These are phyloP conservation scores for Stenodera caucasica DNA, from an alignment of 2,888 invertebrate genomes.

Conservation along the genomic window DNA sequence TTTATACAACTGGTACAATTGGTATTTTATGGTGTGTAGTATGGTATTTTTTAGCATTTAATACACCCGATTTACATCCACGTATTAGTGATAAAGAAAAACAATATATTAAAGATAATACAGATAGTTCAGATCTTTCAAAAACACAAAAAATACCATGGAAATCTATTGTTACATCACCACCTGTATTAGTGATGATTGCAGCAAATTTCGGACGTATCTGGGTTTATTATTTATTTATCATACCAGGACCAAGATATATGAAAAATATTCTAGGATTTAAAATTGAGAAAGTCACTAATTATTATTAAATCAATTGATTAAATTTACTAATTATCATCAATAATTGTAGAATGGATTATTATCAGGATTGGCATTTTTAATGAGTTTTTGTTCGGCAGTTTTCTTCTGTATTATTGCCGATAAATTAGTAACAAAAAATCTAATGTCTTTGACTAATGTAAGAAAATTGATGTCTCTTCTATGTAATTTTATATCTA, in stretches of 20 bases:
- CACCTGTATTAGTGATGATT: slow-evolving; percentile 71
- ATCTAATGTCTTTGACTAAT: slow-evolving; percentile 64
- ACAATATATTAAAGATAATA: slow-evolving; percentile 66
- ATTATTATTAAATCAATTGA: slow-evolving; percentile 40
- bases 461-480: slow-evolving; percentile 71
- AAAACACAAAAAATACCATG: slow-evolving; percentile 64
- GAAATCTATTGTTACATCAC: slow-evolving; percentile 64
- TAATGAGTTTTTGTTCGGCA: slow-evolving; percentile 70
- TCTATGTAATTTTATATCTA: too few relatives aligned
- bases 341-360: slow-evolving; percentile 62
- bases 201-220: slow-evolving; percentile 75
- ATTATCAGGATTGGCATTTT: slow-evolving; percentile 68
- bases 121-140: slow-evolving; percentile 56
- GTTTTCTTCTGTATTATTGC: slow-evolving; percentile 71
- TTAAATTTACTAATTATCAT: slow-evolving; percentile 17
- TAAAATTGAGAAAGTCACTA: too few relatives aligned
- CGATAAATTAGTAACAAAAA: slow-evolving; percentile 63
- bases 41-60: slow-evolving; percentile 71
- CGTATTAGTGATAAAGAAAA: slow-evolving; percentile 67
- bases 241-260: slow-evolving; percentile 70
- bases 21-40: slow-evolving; percentile 65
- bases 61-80: slow-evolving; percentile 69
- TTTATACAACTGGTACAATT: slow-evolving; percentile 70
- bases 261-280: slow-evolving; percentile 71
- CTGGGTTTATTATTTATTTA: slow-evolving; percentile 74